Base-by-base conservation (phyloP, 2,113 vertebrate genomes). In the Seriola dumerili region DNA sequence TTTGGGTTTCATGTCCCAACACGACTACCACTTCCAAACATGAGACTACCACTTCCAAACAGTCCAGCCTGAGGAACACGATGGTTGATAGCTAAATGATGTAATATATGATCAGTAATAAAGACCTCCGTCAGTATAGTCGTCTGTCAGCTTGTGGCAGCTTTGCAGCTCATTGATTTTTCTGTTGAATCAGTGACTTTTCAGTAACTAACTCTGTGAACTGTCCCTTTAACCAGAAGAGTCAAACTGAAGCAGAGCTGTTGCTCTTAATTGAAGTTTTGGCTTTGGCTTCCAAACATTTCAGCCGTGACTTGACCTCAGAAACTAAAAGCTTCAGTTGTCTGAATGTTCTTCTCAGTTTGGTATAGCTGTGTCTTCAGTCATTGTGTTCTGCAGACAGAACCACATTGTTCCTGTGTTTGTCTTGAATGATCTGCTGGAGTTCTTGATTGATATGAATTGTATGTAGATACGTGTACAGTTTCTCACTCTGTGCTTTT, bases 401-500 rank as follows among this genome's bases (percentile, higher is more conserved):
- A 58, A 59, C 25, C 25, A 11, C 8, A 7, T 36, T n/a, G 29
- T 16, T 50, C 1, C 23, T 40, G 12, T 62, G 40, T 29, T 58
- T 12, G 25, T 58, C 48, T 59, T 44, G 54, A 32, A 21, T 44
- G 5, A 58, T 8, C 16, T 61, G 71, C 42, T 48, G 57, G 38
- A 46, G n/a, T 29, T 73, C 38, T 38, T 72, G 23, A 10, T 11
- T 29, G 2, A 3, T 29, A 5, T 21, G 5, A 9, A 9, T 5
- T 66, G 50, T 29, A 54, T 74, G 44, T 36, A 38, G 25, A 67
- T 40, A 29, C 64, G 17, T 66, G n/a, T 70, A 32, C 48, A 38
- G 21, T 72, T 36, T 66, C 8, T 71, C 50, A 12, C 14, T 42
- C 17, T 63, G 32, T 52, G 59, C 58, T 77, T 82, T 76, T 67